These are phyloP conservation scores for Mechanitis messenoides DNA, from an alignment of 2,888 invertebrate species.

Conservation along the genomic window DNA sequence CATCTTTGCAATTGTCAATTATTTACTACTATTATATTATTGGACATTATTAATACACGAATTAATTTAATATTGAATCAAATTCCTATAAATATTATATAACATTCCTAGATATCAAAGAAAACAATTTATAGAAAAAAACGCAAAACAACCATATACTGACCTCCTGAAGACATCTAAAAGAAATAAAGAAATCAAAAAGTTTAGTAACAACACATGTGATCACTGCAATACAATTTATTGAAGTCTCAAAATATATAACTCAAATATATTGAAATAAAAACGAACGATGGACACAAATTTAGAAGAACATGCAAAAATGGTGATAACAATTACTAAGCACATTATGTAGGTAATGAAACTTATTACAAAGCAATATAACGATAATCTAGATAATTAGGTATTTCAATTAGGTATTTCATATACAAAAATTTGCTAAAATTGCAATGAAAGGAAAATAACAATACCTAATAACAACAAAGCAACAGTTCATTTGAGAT, in stretches of 20 bases:
- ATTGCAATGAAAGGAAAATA: no score
- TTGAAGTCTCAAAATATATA: neutral
- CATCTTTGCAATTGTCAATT: no score
- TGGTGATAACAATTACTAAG: neutral
- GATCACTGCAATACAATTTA: constrained; percentile 2
- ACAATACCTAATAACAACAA: no score
- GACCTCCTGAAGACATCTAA: constrained; percentile 42
- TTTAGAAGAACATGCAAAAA: neutral
- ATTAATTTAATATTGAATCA: no score
- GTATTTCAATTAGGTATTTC: constrained; percentile 1
- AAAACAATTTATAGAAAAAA: constrained; percentile 10
- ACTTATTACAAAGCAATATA: neutral
- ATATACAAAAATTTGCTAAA: no score
- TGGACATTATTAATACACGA: no score
- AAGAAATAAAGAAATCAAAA: constrained; percentile 23
- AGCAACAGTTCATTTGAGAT: no score
- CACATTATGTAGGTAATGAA: neutral
- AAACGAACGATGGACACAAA: neutral
- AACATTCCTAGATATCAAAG: constrained; percentile 11
- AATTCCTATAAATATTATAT: constrained; percentile 3
- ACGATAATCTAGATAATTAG: neutral
- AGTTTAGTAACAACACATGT: constrained; percentile 9
- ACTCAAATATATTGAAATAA: neutral
- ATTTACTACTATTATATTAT: no score
- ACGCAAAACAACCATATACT: constrained; percentile 37